These are phyloP conservation scores for Cantharis flavilabris DNA, from an alignment of 2,888 invertebrate genomes.

Conservation along the genomic window DNA sequence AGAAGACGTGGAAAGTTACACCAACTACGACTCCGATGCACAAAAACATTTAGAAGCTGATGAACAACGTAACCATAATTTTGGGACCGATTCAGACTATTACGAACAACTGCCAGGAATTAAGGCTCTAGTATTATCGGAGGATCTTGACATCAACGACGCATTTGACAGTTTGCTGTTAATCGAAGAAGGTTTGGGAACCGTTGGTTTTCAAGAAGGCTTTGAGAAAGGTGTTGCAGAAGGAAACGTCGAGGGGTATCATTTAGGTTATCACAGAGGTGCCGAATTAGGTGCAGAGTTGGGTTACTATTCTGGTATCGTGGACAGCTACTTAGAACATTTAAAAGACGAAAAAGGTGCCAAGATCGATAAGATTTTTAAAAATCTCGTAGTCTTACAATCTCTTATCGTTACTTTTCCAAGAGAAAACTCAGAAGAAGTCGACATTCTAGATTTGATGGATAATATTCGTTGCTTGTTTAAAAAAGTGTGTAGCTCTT, in stretches of 20 bases:
- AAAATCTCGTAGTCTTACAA: constrained; percentile 62
- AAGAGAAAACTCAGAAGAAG: constrained; percentile 63
- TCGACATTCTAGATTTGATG: constrained; percentile 66
- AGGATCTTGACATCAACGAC: constrained; percentile 70
- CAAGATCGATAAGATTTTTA: constrained; percentile 61
- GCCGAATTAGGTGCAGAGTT: constrained; percentile 76
- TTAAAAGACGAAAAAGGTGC: constrained; percentile 41
- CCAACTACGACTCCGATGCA: background rate
- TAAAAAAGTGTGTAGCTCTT: constrained; percentile 69
- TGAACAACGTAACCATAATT: background rate
- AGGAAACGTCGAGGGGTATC: constrained; percentile 71
- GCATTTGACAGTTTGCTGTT: constrained; percentile 72
- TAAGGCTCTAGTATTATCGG: background rate
- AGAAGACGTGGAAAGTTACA: background rate
- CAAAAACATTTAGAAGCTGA: background rate
- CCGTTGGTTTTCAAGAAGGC: constrained; percentile 71
- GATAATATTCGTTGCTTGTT: constrained; percentile 70
- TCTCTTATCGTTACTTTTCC: constrained; percentile 69
- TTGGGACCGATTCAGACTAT: background rate
- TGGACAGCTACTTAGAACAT: constrained; percentile 50
- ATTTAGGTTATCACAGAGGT: constrained; percentile 78
- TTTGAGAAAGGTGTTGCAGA: constrained; percentile 63
- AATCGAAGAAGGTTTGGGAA: constrained; percentile 68
- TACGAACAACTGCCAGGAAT: background rate
- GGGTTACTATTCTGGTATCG: constrained; percentile 71